Base-by-base conservation (phyloP, 2,888 invertebrate species). In the Drosophila differens region DNA sequence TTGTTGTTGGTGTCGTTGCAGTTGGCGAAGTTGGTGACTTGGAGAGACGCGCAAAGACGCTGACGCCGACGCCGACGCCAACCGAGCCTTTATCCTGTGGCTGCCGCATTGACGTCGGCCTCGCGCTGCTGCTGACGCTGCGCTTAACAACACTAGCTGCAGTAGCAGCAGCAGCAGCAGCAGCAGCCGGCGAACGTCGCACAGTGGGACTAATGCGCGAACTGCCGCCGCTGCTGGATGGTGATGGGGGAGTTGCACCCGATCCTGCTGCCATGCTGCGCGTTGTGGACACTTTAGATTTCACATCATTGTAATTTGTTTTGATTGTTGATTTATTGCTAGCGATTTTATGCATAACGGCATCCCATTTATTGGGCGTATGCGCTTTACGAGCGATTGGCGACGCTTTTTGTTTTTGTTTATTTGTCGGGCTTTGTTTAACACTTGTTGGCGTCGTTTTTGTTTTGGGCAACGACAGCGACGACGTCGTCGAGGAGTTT, bases 271-370 rank as follows among this genome's bases (percentile, higher is more conserved):
- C 58, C 82, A 79, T 84, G 37, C 59, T 61, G 49, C 86, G 83
- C 47, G 76, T 91, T 30, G 95, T 95, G 79, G 95, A 95, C 73
- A 97, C 96, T 93, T 97, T 97, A 55, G 98, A 97, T 93, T 98
- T 98, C 41, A 98, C 96, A 92, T 98, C 98, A 93, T 97, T 97
- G 81, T 96, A 94, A 80, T 96, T 95, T 16, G 96, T 95, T 91
- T 96, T 96, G 57, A 91, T 86, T 74, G 91, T 83, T 65, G 90
- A 84, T 85, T 96, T 95, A 72, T 95, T 95, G 79, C 96, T 96
- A 52, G 96, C 95, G 74, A 97, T 97, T 93, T 96, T 96, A 93
- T 96, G 97, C 95, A 97, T 96, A 59, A 98, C 97, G 61, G 96
- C 95, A 91, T 97, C 97, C 95, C 98, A 97, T 82, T 97, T 95